A percentile compares a stretch with the other conserved stretches of the same genome.
These are phyloP conservation scores for Ammospiza maritima DNA, from an alignment of 2,797 vertebrate species.

Conservation along the genomic window DNA sequence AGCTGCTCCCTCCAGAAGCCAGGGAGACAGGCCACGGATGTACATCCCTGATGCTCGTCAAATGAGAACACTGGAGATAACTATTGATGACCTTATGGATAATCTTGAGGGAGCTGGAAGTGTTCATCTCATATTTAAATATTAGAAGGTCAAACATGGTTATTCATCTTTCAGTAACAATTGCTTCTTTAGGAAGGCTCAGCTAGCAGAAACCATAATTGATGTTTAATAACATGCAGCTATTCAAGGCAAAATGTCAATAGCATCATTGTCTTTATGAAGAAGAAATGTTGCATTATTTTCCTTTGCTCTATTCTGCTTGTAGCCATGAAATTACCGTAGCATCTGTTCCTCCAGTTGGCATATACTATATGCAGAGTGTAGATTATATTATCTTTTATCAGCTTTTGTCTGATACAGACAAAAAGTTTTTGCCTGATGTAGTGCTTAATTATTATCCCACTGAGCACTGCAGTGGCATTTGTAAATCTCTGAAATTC, in stretches of 20 bases:
- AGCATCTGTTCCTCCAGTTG: background rate
- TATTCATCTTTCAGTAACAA: background rate
- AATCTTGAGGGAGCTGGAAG: background rate
- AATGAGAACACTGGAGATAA: background rate
- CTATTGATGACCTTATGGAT: background rate
- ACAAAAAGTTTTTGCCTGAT: background rate
- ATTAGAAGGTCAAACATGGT: background rate
- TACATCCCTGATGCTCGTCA: background rate
- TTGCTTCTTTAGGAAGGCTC: background rate
- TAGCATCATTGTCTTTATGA: background rate
- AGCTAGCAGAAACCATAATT: background rate
- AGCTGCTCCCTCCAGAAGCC: rapidly evolving
- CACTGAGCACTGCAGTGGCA: background rate
- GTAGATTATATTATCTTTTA: background rate
- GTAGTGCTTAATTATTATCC: background rate
- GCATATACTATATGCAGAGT: background rate
- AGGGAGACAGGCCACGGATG: background rate
- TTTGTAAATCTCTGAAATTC: background rate
- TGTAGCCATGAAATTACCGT: background rate
- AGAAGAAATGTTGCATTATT: background rate
- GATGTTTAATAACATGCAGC: background rate
- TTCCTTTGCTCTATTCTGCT: background rate
- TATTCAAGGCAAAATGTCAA: slow-evolving; percentile 1
- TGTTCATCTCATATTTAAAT: background rate
- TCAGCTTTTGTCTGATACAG: background rate